phyloP scores from a whole-genome alignment of 2,113 vertebrate genomes.

The Prunella himalayana region DNA sequence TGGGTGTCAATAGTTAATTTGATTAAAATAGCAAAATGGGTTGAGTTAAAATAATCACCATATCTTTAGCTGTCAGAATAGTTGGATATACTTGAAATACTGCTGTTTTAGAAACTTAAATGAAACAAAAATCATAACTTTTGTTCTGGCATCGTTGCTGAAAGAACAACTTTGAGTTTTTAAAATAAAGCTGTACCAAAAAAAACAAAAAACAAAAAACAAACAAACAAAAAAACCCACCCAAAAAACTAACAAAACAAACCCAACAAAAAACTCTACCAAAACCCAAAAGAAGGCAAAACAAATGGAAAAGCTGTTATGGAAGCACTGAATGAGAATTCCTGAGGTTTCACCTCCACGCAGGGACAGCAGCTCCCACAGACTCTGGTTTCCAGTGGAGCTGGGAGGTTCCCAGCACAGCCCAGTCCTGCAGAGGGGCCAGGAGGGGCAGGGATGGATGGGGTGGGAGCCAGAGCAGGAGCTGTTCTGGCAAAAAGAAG shows the following conservation, averaged over 20 bases:
- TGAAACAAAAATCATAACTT: not conserved
- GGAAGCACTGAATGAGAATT: not conserved
- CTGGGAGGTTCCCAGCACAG: not conserved
- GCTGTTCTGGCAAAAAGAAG: not conserved
- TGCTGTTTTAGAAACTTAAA: not conserved
- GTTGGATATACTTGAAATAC: not conserved
- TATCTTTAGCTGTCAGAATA: not conserved
- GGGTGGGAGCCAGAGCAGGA: not conserved
- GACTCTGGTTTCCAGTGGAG: accelerated
- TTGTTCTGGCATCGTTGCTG: accelerated
- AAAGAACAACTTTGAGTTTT: not conserved
- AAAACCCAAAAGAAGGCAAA: not conserved
- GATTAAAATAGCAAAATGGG: not conserved
- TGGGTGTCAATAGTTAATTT: not conserved
- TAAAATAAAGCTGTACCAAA: not conserved
- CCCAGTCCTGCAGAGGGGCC: not conserved
- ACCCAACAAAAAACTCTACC: no score
- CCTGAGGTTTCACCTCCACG: not conserved
- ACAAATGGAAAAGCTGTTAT: not conserved
- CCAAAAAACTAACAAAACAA: no score
- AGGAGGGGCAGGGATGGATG: not conserved
- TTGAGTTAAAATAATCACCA: not conserved
- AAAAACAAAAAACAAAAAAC: not conserved
- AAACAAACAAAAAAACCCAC: no score
- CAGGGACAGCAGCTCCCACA: not conserved